phyloP scores from a whole-genome alignment of 2,113 vertebrate species.

The Siphamia tubifer region DNA sequence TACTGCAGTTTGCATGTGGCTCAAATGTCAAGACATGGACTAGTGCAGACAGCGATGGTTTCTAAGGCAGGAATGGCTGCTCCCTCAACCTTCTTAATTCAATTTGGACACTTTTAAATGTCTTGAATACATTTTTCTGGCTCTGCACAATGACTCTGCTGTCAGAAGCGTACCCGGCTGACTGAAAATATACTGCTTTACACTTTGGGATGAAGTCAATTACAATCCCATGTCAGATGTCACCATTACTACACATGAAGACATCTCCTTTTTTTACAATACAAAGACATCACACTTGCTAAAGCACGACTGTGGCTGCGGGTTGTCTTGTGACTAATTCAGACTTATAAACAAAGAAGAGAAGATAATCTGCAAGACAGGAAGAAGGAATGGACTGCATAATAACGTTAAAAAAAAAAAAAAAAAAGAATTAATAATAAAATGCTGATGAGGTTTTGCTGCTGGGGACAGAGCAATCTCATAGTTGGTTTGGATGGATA shows the following conservation, averaged over 20 bases:
- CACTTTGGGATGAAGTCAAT: neutral
- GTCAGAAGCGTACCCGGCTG: neutral
- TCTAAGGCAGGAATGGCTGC: conserved; percentile 28
- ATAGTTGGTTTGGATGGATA: conserved; percentile 20
- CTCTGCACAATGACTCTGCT: neutral
- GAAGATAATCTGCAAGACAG: conserved; percentile 8
- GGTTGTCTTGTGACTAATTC: conserved; percentile 21
- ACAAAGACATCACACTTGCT: conserved; percentile 48
- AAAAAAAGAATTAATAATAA: too few species aligned
- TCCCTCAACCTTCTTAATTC: neutral
- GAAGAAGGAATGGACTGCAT: conserved; percentile 10
- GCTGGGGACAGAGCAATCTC: conserved; percentile 20
- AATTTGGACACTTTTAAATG: too few species aligned
- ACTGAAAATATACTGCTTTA: conserved; percentile 9
- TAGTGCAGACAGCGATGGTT: conserved; percentile 4
- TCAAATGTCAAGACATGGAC: conserved; percentile 26
- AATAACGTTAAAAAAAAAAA: conserved; percentile 11
- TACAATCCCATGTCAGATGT: conserved; percentile 13
- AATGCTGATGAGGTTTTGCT: conserved; percentile 25
- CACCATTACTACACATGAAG: conserved; percentile 17
- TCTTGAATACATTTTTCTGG: neutral
- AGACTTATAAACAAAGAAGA: conserved; percentile 5
- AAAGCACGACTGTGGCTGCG: conserved; percentile 11
- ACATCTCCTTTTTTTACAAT: conserved; percentile 37
- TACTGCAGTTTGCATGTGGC: conserved; percentile 4